phyloP scores from a whole-genome alignment of 30 jellyfish, hydroid and myxozoan species.

The Calvadosia cruxmelitensis region DNA sequence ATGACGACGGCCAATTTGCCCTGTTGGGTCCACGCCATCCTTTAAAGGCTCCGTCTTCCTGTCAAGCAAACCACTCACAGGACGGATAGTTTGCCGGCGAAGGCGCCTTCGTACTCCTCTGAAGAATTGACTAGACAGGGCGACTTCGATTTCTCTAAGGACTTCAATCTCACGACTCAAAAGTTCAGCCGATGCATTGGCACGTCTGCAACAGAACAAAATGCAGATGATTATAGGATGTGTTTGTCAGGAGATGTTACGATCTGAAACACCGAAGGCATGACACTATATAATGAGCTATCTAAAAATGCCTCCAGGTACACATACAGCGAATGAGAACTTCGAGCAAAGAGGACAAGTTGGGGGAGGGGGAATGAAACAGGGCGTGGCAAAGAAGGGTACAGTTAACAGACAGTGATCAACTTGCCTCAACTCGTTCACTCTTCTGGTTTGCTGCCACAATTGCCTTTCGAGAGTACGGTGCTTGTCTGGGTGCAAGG shows the following conservation, averaged over 20 bases:
- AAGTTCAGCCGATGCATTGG: conserved; percentile 47
- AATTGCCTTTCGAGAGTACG: conserved; percentile 53
- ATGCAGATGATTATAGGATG: too few species aligned
- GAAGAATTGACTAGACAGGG: conserved; percentile 69
- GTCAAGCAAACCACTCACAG: conserved; percentile 18
- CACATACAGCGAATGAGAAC: too few species aligned
- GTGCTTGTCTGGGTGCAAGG: conserved; percentile 4
- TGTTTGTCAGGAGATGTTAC: too few species aligned
- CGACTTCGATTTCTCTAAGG: conserved; percentile 68
- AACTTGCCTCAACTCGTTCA: conserved; percentile 59
- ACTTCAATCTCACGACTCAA: conserved; percentile 47
- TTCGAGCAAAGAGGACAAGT: too few species aligned
- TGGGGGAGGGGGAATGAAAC: too few species aligned
- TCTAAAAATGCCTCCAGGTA: too few species aligned
- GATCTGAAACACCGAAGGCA: too few species aligned
- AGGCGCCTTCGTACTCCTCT: conserved; percentile 57
- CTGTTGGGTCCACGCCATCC: not conserved
- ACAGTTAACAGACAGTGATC: too few species aligned
- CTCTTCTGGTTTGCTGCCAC: conserved; percentile 68
- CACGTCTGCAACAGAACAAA: conserved; percentile 28
- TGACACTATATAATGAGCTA: too few species aligned
- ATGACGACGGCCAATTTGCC: not conserved
- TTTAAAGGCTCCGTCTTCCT: not conserved
- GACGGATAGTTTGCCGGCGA: conserved; percentile 37
- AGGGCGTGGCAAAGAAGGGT: too few species aligned